Evolutionary conservation across 2,113 vertebrate genomes (phyloP).

Genomic region (Corythoichthys haematopterus): DNA sequence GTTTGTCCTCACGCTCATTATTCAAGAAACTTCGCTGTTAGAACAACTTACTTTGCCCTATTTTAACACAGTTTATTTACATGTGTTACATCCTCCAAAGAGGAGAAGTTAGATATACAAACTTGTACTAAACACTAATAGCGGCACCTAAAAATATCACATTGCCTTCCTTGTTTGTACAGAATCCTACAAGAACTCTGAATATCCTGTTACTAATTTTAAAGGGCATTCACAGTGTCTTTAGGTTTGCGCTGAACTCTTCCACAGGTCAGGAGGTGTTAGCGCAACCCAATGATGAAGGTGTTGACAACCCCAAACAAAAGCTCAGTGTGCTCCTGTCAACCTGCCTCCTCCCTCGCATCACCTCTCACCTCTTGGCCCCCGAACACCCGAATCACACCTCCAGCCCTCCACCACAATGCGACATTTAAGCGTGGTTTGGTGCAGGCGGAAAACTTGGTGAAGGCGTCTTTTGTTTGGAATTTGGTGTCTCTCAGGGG

Average conservation of each 20-base stretch:
- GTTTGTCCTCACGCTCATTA: neutral
- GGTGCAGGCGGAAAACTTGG: slow-evolving; percentile 20
- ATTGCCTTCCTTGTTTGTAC: neutral
- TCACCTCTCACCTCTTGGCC: slow-evolving; percentile 43
- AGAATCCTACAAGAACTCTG: neutral
- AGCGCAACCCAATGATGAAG: slow-evolving; percentile 29
- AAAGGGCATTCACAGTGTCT: slow-evolving; percentile 2
- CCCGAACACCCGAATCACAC: slow-evolving; percentile 26
- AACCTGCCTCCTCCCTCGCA: slow-evolving; percentile 46
- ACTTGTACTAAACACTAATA: neutral
- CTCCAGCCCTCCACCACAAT: slow-evolving; percentile 4
- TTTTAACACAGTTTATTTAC: neutral
- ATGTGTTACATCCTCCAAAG: neutral
- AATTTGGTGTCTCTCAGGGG: slow-evolving; percentile 34
- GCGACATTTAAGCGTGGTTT: slow-evolving; percentile 24
- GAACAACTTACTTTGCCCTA: neutral
- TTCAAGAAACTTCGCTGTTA: neutral
- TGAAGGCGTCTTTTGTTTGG: slow-evolving; percentile 32
- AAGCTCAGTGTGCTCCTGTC: slow-evolving; percentile 55
- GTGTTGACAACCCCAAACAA: slow-evolving; percentile 42
- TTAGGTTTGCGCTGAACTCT: slow-evolving; percentile 8
- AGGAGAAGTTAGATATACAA: neutral
- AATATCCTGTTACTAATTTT: neutral
- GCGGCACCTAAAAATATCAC: neutral
- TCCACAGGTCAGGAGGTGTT: slow-evolving; percentile 33